Conservation (phyloP, 2,888 invertebrate genomes). For the Acronicta psi region DNA sequence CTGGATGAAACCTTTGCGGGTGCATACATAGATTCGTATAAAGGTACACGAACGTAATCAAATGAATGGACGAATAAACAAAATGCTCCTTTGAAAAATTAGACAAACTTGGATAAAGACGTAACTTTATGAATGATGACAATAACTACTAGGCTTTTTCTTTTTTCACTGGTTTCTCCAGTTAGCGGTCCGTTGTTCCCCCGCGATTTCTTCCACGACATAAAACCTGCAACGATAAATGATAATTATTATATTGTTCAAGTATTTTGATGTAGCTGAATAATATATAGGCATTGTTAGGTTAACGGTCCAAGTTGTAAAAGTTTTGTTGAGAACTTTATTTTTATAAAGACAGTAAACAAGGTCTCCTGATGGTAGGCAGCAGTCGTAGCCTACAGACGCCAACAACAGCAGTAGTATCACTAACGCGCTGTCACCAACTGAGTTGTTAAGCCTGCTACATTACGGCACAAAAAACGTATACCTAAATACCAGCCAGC, state of each 20-base stretch:
- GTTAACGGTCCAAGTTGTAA: slow-evolving; percentile 57
- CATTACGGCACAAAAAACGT: too few species aligned
- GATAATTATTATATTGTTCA: slow-evolving; percentile 89
- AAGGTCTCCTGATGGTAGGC: too few species aligned
- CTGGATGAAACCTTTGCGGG: too few species aligned
- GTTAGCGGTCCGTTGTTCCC: slow-evolving; percentile 61
- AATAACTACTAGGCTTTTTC: slow-evolving; percentile 30
- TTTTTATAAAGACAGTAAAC: too few species aligned
- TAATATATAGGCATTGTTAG: slow-evolving; percentile 77
- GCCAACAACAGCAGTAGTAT: too few species aligned
- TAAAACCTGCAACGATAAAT: slow-evolving; percentile 84
- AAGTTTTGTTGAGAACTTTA: slow-evolving; percentile 25
- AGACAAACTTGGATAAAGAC: slow-evolving; percentile 45
- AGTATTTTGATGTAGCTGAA: slow-evolving; percentile 85
- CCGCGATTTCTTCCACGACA: slow-evolving; percentile 80
- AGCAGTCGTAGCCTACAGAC: too few species aligned
- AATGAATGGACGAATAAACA: too few species aligned
- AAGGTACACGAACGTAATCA: too few species aligned
- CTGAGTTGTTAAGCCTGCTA: too few species aligned
- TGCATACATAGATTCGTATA: too few species aligned
- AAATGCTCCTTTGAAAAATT: neutral
- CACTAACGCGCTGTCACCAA: too few species aligned
- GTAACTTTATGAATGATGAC: slow-evolving; percentile 44
- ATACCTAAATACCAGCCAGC: too few species aligned
- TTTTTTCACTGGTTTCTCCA: slow-evolving; percentile 55